phyloP scores from a whole-genome alignment of 2,888 invertebrate genomes.

The Lasioglossum pauxillum region DNA sequence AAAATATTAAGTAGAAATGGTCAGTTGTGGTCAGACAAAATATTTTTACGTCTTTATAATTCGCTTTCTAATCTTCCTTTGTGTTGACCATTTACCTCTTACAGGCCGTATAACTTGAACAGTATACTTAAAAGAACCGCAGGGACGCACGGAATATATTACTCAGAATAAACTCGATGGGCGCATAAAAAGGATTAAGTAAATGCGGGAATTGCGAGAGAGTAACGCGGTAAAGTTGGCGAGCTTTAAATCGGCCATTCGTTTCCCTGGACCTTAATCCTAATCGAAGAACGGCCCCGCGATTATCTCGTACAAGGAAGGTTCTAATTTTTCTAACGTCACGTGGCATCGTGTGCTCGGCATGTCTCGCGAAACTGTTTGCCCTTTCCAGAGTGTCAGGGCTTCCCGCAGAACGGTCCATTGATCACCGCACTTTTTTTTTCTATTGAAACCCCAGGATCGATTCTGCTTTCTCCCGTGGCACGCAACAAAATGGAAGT shows the following conservation, averaged over 20 bases:
- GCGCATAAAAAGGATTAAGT: background rate
- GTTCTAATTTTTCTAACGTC: background rate
- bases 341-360: background rate
- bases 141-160: background rate
- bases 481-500: conserved; percentile 1
- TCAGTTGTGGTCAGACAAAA: background rate
- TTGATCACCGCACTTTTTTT: background rate
- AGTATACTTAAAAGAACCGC: background rate
- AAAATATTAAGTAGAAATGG: background rate
- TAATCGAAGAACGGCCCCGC: background rate
- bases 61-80: background rate
- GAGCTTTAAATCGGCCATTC: background rate
- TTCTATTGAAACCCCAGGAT: background rate
- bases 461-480: conserved; percentile 1
- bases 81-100: background rate
- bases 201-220: background rate
- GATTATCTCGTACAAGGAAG: background rate
- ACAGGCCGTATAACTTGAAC: background rate
- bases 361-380: background rate
- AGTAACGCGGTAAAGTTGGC: background rate
- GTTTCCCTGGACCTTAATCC: background rate
- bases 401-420: background rate
- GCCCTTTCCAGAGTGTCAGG: background rate
- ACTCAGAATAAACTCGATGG: background rate
- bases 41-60: too few species aligned